Evolutionary conservation across 1,140 invertebrate genomes (phyloP).

Genomic region (Latrodectus geometricus): DNA sequence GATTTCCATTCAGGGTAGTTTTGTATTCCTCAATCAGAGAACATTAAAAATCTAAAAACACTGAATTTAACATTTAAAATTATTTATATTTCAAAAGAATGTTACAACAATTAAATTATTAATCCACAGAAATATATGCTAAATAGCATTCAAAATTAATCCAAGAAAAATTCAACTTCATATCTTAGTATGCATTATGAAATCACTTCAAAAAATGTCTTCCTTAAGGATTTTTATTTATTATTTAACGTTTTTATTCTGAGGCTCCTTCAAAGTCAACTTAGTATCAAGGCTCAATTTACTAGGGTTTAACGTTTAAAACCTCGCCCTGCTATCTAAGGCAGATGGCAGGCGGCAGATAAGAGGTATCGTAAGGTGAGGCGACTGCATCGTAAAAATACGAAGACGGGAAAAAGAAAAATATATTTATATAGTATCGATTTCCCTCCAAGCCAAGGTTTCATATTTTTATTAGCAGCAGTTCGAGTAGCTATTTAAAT

Average conservation of each 20-base stretch:
- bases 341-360: conserved; percentile 46
- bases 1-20: too few relatives aligned
- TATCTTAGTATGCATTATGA: too few relatives aligned
- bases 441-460: conserved; percentile 31
- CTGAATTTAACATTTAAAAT: too few relatives aligned
- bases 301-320: conserved; percentile 57
- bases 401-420: conserved; percentile 19
- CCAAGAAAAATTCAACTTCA: too few relatives aligned
- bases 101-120: too few relatives aligned
- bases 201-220: too few relatives aligned
- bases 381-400: conserved; percentile 22
- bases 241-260: conserved; percentile 22
- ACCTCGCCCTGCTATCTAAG: conserved; percentile 33
- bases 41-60: too few relatives aligned
- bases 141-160: too few relatives aligned
- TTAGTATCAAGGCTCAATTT: conserved; percentile 43
- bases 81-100: too few relatives aligned
- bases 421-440: conserved; percentile 27
- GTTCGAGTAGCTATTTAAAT: conserved; percentile 49
- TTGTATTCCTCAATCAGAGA: too few relatives aligned
- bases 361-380: conserved; percentile 15
- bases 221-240: conserved; percentile 5
- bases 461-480: conserved; percentile 46
- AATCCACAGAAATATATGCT: too few relatives aligned
- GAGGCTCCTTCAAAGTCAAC: conserved; percentile 35